Base-by-base conservation (phyloP, 2,797 vertebrate species). In the Alectoris magna region DNA sequence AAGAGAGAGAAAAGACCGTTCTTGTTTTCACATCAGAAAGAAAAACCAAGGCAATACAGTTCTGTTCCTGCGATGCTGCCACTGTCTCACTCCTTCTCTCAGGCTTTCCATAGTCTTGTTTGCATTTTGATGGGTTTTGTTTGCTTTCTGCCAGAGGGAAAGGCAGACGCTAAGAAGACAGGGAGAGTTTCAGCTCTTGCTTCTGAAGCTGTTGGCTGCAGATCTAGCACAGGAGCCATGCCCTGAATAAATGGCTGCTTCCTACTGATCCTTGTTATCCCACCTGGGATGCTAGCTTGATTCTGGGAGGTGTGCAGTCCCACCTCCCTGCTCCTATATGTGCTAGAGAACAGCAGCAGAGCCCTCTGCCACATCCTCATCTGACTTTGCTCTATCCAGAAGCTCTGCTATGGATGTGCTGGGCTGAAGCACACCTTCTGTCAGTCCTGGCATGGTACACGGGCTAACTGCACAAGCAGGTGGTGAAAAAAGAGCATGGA, bases 41-140 rank as follows among this genome's bases (percentile, higher is more conserved):
- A 11, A 48, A 59, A 77, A 63, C 13, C 41, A 8, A 21, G 43
- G 39, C 76, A 83, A 59, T 39, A 5, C 55, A 60, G n/a, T 63
- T 59, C 56, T 15, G 31, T 53, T 71, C 63, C 23, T 44, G 46
- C 4, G 1, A 29, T 0, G 10, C 77, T 76, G 53, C 38, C 6
- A 2, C 55, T 10, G 27, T 3, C 5, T 64, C 2, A 0, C 34
- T 31, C 51, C 38, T 64, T n/a, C 9, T 44, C 70, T 48, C 27
- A 26, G 22, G 58, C 60, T 84, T 74, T 63, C 64, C 14, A 1
- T 21, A 22, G 69, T 7, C 82, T n/a, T 46, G 73, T 81, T 85
- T 85, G 90, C 43, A 39, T 89, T 75, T 81, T 80, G 86, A 49
- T 76, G 72, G 88, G 59, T 46, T 93, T 43, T 46, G 41, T 75